Evolutionary conservation across 2,888 invertebrate genomes (phyloP).

Genomic region (Mesochorus sp.): DNA sequence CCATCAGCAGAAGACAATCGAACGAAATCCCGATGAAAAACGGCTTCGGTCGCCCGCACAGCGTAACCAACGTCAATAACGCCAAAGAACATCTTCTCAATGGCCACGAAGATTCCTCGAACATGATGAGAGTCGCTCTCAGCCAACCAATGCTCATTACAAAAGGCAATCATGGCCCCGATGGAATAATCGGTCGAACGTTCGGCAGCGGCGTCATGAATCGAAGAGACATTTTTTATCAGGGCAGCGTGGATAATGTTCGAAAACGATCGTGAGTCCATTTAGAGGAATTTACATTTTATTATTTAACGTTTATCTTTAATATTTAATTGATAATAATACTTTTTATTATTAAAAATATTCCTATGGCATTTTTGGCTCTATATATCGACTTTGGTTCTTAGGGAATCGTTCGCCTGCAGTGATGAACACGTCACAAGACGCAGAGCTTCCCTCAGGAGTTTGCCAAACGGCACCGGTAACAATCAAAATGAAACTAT

Average conservation of each 20-base stretch:
- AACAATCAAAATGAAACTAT: conserved; percentile 59
- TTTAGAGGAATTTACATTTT: conserved; percentile 71
- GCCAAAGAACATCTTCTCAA: conserved; percentile 63
- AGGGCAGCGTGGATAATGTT: conserved; percentile 88
- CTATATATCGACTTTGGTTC: no score
- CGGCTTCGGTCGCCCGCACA: conserved; percentile 64
- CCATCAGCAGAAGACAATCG: conserved; percentile 6
- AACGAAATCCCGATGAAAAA: conserved; percentile 44
- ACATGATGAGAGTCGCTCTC: conserved; percentile 84
- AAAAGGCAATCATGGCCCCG: conserved; percentile 76
- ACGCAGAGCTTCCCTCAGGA: conserved; percentile 66
- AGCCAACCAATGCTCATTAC: conserved; percentile 87
- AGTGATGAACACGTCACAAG: conserved; percentile 66
- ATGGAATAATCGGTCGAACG: conserved; percentile 72
- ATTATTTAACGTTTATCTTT: conserved; percentile 1
- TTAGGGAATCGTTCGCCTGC: conserved; percentile 68
- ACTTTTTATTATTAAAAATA: no score
- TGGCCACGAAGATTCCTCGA: conserved; percentile 61
- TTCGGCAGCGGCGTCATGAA: conserved; percentile 91
- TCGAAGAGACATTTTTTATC: conserved; percentile 94
- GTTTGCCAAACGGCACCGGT: conserved; percentile 69
- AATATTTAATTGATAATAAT: no score
- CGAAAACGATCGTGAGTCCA: conserved; percentile 74
- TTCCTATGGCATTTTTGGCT: no score
- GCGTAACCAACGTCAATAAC: conserved; percentile 63